phyloP scores from a whole-genome alignment of 2,888 invertebrate genomes.

The Plagodis pulveraria region DNA sequence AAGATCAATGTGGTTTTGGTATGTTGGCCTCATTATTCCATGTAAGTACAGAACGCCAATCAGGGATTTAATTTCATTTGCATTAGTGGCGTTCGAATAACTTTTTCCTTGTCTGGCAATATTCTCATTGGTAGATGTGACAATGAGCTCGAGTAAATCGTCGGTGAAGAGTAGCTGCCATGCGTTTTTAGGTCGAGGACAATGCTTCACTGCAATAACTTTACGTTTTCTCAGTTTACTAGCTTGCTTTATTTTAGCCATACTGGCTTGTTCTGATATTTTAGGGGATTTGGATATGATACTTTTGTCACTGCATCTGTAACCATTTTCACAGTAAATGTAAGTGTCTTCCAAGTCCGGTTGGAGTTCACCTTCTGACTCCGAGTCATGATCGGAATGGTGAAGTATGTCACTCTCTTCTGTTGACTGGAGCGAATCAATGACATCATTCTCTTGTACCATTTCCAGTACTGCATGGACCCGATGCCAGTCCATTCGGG shows the following conservation, averaged over 20 bases:
- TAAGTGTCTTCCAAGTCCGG: constrained; percentile 57
- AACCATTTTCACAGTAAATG: constrained; percentile 62
- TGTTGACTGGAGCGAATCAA: constrained; percentile 70
- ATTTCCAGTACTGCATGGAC: constrained; percentile 79
- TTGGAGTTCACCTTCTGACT: constrained; percentile 68
- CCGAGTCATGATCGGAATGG: constrained; percentile 74
- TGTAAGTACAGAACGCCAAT: constrained; percentile 76
- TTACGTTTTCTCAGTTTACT: constrained; percentile 56
- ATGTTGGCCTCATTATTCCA: constrained; percentile 73
- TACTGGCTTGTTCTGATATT: constrained; percentile 24
- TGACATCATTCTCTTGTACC: constrained; percentile 74
- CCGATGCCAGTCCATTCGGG: constrained; percentile 80
- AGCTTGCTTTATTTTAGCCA: constrained; percentile 47
- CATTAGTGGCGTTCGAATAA: constrained; percentile 48
- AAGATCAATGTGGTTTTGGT: constrained; percentile 67
- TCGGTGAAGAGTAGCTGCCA: constrained; percentile 74
- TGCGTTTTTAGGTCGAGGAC: constrained; percentile 61
- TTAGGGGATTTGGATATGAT: constrained; percentile 56
- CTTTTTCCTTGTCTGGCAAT: constrained; percentile 52
- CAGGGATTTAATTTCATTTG: constrained; percentile 68
- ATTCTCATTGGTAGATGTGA: constrained; percentile 70
- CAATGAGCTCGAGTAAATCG: constrained; percentile 71
- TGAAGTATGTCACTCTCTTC: constrained; percentile 72
- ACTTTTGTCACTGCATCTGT: constrained; percentile 62
- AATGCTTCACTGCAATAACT: constrained; percentile 45